Evolutionary conservation across 2,797 vertebrate genomes (phyloP), one percentile per base, ranked within the genome.

Genomic region (Thunnus albacares): DNA sequence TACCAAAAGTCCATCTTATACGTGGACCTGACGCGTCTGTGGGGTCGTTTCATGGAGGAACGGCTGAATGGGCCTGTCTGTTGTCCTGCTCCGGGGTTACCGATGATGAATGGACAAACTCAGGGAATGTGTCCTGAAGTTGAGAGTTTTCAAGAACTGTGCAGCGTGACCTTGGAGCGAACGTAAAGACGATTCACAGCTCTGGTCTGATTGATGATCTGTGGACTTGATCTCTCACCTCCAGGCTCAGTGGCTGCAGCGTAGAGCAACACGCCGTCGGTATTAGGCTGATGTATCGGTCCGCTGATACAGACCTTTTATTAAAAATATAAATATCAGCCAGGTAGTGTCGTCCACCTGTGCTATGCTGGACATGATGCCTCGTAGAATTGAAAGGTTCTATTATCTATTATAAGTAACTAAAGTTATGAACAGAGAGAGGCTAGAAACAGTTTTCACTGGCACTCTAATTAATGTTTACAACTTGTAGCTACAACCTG

Each of bases 21-120:
- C 17, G 4, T 9, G 35, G 68, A 84, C 74, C 41, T 24, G 63
- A 65, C 64, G 64, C 45, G 20, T 56, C 73, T 58, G 61, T 35
- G 12, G 53, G 67, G 20, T 55, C 9, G 6, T 86, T 77, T 59
- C 81, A 71, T 3, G 8, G 38, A 61, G 30, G 49, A 68, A 45
- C 1, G 65, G 78, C 76, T 74, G 69, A 82, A 41, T 33, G 78
- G 52, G 58, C 43, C 71, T 89, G 86, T 84, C 87, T 72, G 72
- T 72, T 6, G 81, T 53, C n/a, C 56, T 38, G 80, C 66, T 71
- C 49, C 22, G 33, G 79, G 81, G 84, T 84, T 80, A 77, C 33
- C 1, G 41, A 82, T 91, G 90, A 92, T 91, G 63, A 88, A 93
- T 93, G 85, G 65, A 82, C 38, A 3, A 84, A 79, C 72, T 68